Evolutionary conservation across 2,113 vertebrate genomes (phyloP).

Genomic region (Tupaia tana): DNA sequence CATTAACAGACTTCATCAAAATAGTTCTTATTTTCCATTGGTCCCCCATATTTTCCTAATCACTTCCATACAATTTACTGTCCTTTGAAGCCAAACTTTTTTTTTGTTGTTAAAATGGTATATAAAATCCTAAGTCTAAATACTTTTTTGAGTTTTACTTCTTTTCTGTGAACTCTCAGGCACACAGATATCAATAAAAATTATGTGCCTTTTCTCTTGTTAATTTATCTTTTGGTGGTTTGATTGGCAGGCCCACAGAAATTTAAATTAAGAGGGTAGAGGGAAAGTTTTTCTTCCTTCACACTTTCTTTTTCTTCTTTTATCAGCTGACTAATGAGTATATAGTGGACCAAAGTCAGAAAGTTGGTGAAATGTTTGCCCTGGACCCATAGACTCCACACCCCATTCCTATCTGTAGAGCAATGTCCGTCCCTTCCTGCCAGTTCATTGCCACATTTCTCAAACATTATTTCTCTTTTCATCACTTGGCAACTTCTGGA

Average conservation of each 20-base stretch:
- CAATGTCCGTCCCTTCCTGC: neutral
- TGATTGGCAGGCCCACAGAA: neutral
- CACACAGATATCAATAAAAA: neutral
- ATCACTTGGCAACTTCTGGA: neutral
- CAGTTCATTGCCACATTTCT: neutral
- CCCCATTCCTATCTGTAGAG: neutral
- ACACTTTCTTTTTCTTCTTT: neutral
- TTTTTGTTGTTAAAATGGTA: neutral
- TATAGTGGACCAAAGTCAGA: neutral
- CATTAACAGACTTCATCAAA: neutral
- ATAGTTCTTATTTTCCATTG: neutral
- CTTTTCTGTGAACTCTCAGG: neutral
- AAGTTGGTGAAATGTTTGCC: neutral
- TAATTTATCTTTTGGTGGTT: neutral
- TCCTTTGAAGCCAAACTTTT: neutral
- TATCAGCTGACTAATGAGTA: neutral
- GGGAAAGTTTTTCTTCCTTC: neutral
- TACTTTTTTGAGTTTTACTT: neutral
- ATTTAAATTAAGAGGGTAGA: neutral
- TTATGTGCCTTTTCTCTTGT: neutral
- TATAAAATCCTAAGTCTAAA: neutral
- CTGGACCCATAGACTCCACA: neutral
- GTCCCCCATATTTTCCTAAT: neutral
- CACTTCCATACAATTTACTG: neutral
- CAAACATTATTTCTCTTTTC: neutral